Conservation (phyloP, 2,113 vertebrate species). For the Crotalus horridus region DNA sequence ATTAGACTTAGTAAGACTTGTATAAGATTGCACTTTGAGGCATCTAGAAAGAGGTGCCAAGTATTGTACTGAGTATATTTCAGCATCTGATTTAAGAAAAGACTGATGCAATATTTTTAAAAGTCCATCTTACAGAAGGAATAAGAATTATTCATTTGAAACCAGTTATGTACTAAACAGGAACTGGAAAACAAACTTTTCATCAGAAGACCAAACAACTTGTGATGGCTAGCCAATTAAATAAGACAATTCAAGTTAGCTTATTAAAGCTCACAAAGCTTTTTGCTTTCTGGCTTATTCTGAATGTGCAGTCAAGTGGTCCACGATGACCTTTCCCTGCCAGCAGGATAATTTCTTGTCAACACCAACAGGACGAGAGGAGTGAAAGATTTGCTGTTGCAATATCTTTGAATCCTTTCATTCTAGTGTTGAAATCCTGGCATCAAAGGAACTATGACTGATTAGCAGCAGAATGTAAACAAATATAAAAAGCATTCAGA, state of each 20-base stretch:
- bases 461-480: not conserved
- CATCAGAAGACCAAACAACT: not conserved
- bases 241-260: constrained; percentile 9
- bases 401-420: not conserved
- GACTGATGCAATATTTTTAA: not conserved
- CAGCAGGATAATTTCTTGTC: not conserved
- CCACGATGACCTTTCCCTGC: not conserved
- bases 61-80: not conserved
- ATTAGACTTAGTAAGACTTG: too few species aligned
- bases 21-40: not conserved
- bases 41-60: not conserved
- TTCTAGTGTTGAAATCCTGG: constrained; percentile 11
- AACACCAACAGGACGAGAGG: not conserved
- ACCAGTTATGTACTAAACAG: not conserved
- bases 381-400: not conserved
- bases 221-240: constrained; percentile 6
- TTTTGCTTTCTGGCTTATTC: not conserved
- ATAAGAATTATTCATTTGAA: constrained; percentile 1
- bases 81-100: constrained; percentile 2
- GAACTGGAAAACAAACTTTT: not conserved
- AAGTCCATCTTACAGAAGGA: not conserved
- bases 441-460: not conserved
- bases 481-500: constrained; percentile 11
- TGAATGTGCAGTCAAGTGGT: not conserved
- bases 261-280: not conserved